Conservation (phyloP, 2,797 vertebrate genomes). For the Microctenopoma steveboyesi region DNA sequence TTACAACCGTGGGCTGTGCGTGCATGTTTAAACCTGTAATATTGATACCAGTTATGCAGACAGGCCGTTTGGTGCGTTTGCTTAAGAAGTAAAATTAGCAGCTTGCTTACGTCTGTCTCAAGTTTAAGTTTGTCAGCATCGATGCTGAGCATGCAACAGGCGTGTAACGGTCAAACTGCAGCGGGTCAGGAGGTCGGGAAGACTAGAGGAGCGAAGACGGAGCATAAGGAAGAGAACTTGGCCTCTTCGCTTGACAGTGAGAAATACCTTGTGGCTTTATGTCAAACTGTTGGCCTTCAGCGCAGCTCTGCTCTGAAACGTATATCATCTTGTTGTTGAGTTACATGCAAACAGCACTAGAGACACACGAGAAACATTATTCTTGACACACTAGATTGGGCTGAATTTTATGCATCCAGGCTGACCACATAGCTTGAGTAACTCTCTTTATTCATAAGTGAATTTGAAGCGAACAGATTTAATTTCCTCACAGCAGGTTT, state of each 20-base stretch:
- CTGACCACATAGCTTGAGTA: not conserved
- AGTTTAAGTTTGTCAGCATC: conserved; percentile 45
- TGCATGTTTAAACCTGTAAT: not conserved
- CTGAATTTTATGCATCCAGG: not conserved
- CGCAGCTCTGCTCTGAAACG: conserved; percentile 64
- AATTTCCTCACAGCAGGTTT: conserved; percentile 20
- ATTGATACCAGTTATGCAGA: not conserved
- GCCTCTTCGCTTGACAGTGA: conserved; percentile 76
- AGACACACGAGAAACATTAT: conserved; percentile 46
- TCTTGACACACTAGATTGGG: not conserved
- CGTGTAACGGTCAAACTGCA: conserved; percentile 65
- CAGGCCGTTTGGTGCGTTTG: not conserved
- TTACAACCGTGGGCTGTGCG: not conserved
- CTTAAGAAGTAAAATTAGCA: conserved; percentile 5
- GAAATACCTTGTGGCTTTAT: conserved; percentile 72
- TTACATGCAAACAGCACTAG: conserved; percentile 30
- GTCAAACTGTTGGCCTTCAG: conserved; percentile 62
- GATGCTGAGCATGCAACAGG: conserved; percentile 60
- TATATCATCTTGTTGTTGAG: conserved; percentile 63
- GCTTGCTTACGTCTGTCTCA: conserved; percentile 3
- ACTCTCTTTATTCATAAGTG: not conserved
- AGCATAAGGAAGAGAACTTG: conserved; percentile 74
- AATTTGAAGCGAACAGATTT: not conserved
- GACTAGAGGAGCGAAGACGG: conserved; percentile 68
- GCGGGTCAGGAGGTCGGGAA: conserved; percentile 71